phyloP scores from a whole-genome alignment of 2,113 vertebrate species.

The Acanthochromis polyacanthus region DNA sequence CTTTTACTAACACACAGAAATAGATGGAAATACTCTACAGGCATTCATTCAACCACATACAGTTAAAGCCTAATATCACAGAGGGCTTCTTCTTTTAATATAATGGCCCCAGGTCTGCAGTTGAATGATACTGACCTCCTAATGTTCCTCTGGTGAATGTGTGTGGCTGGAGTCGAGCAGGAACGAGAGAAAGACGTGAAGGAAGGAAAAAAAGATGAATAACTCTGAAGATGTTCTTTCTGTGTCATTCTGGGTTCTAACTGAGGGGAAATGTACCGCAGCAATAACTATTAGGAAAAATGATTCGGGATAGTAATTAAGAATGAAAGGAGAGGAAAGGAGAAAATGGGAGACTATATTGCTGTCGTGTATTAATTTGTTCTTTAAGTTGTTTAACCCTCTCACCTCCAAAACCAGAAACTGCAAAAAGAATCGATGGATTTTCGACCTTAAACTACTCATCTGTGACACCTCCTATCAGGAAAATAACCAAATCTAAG shows the following conservation, averaged over 20 bases:
- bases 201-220: slow-evolving; percentile 14
- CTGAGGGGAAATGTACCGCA: slow-evolving; percentile 41
- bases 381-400: not conserved
- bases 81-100: slow-evolving; percentile 32
- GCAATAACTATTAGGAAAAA: slow-evolving; percentile 41
- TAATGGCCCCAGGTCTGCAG: slow-evolving; percentile 15
- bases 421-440: too few species aligned
- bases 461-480: too few species aligned
- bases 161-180: slow-evolving; percentile 19
- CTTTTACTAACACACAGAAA: slow-evolving; percentile 12
- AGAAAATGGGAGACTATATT: slow-evolving; percentile 15
- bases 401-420: too few species aligned
- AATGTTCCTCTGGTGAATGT: slow-evolving; percentile 24
- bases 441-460: too few species aligned
- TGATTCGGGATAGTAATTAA: slow-evolving; percentile 17
- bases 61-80: slow-evolving; percentile 20
- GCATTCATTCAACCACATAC: slow-evolving; percentile 11
- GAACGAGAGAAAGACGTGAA: not conserved
- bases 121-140: slow-evolving; percentile 38
- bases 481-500: too few species aligned
- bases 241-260: slow-evolving; percentile 16
- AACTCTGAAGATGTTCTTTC: slow-evolving; percentile 24
- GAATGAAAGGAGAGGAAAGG: slow-evolving; percentile 25
- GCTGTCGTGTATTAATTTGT: slow-evolving; percentile 2
- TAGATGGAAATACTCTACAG: not conserved